Conservation (phyloP, 1,140 invertebrate species). For the Cydia strobilella region DNA sequence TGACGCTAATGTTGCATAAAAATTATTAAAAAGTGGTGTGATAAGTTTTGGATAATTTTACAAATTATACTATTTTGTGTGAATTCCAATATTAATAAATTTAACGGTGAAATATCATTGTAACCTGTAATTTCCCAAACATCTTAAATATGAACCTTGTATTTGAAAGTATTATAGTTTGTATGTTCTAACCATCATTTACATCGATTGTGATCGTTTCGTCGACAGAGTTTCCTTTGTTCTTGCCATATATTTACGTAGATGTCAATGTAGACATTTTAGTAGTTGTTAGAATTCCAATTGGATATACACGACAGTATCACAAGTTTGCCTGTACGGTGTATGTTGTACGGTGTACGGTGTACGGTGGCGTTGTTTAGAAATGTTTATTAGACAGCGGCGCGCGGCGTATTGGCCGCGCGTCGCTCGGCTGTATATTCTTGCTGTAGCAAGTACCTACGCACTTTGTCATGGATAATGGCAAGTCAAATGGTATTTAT, state of each 20-base stretch:
- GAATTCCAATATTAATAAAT: conserved; percentile 75
- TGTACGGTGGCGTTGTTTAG: conserved; percentile 64
- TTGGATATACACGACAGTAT: conserved; percentile 73
- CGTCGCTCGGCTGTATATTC: conserved; percentile 69
- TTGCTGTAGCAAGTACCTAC: conserved; percentile 68
- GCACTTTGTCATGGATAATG: conserved; percentile 71
- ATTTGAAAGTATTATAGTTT: conserved; percentile 66
- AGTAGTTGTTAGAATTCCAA: conserved; percentile 73
- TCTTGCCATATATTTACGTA: conserved; percentile 78
- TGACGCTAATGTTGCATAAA: conserved; percentile 78
- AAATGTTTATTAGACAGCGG: conserved; percentile 62
- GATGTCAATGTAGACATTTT: conserved; percentile 71
- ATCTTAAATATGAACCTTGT: conserved; percentile 55
- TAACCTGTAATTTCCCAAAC: conserved; percentile 59
- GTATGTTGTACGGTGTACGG: no score
- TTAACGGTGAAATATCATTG: conserved; percentile 61
- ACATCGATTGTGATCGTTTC: conserved; percentile 62
- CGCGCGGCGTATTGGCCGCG: conserved; percentile 58
- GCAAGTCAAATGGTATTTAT: conserved; percentile 77
- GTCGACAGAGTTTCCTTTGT: conserved; percentile 74
- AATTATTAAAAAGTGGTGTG: conserved; percentile 77
- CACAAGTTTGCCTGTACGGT: conserved; percentile 64
- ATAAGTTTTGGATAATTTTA: conserved; percentile 80
- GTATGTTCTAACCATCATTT: conserved; percentile 47
- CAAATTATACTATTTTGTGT: conserved; percentile 80